Conservation (phyloP, 2,888 invertebrate genomes). For the Spisula solida region DNA sequence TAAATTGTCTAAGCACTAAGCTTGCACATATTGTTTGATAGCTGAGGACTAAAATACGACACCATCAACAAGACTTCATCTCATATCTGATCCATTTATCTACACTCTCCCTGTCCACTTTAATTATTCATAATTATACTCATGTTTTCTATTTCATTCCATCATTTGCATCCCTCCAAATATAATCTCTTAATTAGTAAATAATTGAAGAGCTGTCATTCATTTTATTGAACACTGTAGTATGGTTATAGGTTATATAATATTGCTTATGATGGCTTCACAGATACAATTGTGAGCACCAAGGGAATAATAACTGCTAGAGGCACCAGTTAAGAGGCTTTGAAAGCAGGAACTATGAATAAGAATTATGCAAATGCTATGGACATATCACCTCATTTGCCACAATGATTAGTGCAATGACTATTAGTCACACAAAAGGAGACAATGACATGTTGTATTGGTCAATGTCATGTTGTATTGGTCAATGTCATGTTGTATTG, state of each 20-base stretch:
- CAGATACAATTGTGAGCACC: neutral
- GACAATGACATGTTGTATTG: no score
- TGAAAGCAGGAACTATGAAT: slow-evolving; percentile 13
- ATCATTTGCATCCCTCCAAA: neutral
- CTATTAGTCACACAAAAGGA: neutral
- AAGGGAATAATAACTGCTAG: slow-evolving; percentile 8
- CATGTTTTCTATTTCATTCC: neutral
- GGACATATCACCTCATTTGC: neutral
- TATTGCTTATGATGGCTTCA: neutral
- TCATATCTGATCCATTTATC: neutral
- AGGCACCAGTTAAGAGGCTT: neutral
- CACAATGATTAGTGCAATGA: neutral
- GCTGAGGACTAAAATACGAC: neutral
- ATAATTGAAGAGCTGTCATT: slow-evolving; percentile 21
- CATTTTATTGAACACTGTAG: slow-evolving; percentile 2
- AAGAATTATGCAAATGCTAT: slow-evolving; percentile 12
- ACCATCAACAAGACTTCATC: neutral
- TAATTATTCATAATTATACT: slow-evolving; percentile 20
- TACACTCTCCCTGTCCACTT: neutral
- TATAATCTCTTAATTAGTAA: slow-evolving; percentile 19
- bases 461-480: no score
- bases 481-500: no score
- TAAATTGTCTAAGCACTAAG: neutral
- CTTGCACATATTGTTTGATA: neutral
- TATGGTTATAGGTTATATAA: neutral